phyloP scores from a whole-genome alignment of 2,113 vertebrate species.

The Chiloscyllium plagiosum region DNA sequence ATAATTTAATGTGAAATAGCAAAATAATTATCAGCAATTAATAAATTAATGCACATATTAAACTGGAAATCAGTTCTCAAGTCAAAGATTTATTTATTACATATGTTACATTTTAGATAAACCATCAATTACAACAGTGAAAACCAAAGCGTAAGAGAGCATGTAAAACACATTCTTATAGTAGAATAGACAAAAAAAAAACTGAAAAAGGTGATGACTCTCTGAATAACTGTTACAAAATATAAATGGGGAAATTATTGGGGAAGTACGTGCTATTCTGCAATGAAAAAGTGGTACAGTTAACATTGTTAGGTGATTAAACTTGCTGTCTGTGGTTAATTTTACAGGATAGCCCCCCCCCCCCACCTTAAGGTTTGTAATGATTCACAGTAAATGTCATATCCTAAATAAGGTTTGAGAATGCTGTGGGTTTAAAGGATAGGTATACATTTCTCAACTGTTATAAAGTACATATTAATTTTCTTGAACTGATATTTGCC shows the following conservation, averaged over 20 bases:
- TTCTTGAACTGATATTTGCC: background rate
- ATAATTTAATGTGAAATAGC: background rate
- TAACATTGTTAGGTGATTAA: background rate
- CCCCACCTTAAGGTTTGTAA: background rate
- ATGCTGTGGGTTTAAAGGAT: background rate
- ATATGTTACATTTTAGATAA: background rate
- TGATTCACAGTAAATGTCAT: conserved; percentile 32
- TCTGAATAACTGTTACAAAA: background rate
- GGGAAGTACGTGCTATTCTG: conserved; percentile 1
- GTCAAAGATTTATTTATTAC: background rate
- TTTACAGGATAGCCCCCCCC: background rate
- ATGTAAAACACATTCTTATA: background rate
- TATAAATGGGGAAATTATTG: conserved; percentile 23
- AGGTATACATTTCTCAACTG: background rate
- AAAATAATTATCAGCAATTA: background rate
- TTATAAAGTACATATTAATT: background rate
- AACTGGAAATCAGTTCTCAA: background rate
- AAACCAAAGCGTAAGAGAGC: background rate
- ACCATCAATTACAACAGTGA: background rate
- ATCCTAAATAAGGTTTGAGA: conserved; percentile 2
- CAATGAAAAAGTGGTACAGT: background rate
- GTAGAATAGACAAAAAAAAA: background rate
- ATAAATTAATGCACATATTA: background rate
- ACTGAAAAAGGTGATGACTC: background rate
- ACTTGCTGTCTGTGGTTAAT: background rate